These are phyloP conservation scores for Drosophila incognita DNA, from an alignment of 2,888 invertebrate genomes.

Conservation along the genomic window DNA sequence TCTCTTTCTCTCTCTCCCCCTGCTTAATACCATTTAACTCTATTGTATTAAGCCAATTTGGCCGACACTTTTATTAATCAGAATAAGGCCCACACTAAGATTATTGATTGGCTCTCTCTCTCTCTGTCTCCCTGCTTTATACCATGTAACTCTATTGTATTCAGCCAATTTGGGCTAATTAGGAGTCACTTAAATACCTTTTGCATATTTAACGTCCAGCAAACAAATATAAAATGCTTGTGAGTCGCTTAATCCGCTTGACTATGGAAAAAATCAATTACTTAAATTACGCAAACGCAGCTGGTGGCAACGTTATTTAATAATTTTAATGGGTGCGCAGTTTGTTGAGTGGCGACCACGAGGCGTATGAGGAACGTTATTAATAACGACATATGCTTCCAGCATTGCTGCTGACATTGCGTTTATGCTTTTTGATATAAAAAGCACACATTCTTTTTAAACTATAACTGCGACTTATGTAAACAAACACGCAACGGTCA, in stretches of 20 bases:
- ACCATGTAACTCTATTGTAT: neutral
- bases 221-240: neutral
- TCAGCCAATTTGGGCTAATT: conserved; percentile 32
- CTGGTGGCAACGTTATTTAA: conserved; percentile 62
- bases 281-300: conserved; percentile 46
- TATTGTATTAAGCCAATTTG: conserved; percentile 15
- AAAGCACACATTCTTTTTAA: conserved; percentile 58
- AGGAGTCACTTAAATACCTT: conserved; percentile 14
- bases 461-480: conserved; percentile 61
- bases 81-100: neutral
- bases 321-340: conserved; percentile 65
- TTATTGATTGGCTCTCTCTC: conserved; percentile 3
- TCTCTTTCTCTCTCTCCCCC: neutral
- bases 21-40: neutral
- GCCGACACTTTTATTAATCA: neutral
- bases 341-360: conserved; percentile 35
- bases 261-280: conserved; percentile 61
- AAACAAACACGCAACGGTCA: conserved; percentile 54
- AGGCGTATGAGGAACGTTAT: conserved; percentile 51
- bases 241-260: conserved; percentile 15
- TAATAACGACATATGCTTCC: conserved; percentile 60
- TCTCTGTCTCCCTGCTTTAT: neutral
- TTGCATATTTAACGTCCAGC: conserved; percentile 1
- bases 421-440: conserved; percentile 67
- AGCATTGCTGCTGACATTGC: conserved; percentile 40